phyloP scores from a whole-genome alignment of 2,113 vertebrate species.

The Seriola rivoliana region DNA sequence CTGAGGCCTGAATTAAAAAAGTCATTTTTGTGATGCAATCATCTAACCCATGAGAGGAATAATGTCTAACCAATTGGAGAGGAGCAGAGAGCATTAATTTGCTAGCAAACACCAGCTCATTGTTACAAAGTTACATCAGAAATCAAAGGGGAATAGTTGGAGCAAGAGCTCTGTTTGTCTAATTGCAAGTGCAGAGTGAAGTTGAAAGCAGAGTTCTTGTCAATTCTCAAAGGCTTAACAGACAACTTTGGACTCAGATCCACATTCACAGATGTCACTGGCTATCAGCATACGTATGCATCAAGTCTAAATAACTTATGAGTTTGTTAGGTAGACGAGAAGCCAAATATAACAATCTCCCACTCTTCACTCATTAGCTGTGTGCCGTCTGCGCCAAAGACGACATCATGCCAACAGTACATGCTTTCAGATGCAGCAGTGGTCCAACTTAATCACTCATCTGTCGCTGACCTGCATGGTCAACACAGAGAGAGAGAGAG shows the following conservation, averaged over 20 bases:
- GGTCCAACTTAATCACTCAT: conserved; percentile 48
- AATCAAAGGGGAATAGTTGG: conserved; percentile 43
- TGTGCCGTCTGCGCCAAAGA: conserved; percentile 37
- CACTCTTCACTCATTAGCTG: conserved; percentile 8
- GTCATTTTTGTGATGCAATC: conserved; percentile 69
- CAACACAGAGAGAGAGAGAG: conserved; percentile 19
- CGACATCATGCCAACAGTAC: conserved; percentile 18
- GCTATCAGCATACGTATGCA: not conserved
- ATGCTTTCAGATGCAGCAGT: conserved; percentile 40
- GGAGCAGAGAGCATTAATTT: conserved; percentile 51
- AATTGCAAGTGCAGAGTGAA: conserved; percentile 42
- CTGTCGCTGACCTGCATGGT: conserved; percentile 44
- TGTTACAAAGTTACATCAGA: conserved; percentile 69
- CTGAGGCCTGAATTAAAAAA: conserved; percentile 49
- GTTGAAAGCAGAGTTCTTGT: conserved; percentile 31
- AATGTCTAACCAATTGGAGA: conserved; percentile 30
- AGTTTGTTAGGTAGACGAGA: not conserved
- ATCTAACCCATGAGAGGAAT: conserved; percentile 35
- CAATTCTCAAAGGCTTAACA: conserved; percentile 47
- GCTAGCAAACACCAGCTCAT: conserved; percentile 38
- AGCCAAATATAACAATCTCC: not conserved
- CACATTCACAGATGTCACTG: conserved; percentile 20
- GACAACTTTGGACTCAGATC: conserved; percentile 38
- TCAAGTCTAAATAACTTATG: conserved; percentile 9
- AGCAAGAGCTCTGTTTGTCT: conserved; percentile 39